Evolutionary conservation across 64 coral and sea anemone species (phyloP).

Genomic region (Stylophora pistillata): DNA sequence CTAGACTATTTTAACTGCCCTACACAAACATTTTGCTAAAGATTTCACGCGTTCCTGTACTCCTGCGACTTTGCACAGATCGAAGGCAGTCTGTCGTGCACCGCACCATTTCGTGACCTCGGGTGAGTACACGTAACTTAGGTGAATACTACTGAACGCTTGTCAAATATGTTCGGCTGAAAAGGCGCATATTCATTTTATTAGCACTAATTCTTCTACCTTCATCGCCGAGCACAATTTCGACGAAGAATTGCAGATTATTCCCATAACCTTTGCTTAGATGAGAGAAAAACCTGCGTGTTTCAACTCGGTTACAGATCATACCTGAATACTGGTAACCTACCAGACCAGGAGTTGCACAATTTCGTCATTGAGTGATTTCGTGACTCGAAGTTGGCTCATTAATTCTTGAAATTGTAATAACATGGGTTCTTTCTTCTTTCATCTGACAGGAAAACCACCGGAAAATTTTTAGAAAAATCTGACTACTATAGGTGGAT

Average conservation of each 20-base stretch:
- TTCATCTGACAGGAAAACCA: background rate
- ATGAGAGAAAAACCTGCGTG: too few species aligned
- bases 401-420: conserved; percentile 45
- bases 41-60: conserved; percentile 14
- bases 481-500: background rate
- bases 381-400: conserved; percentile 31
- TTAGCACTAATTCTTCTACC: background rate
- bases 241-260: background rate
- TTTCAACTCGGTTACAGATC: background rate
- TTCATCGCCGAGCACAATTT: background rate
- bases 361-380: background rate
- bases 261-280: too few species aligned
- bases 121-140: background rate
- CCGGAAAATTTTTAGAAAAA: background rate
- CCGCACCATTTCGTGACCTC: conserved; percentile 4
- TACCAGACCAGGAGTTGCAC: background rate
- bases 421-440: conserved; percentile 15
- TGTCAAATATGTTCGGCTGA: background rate
- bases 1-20: background rate
- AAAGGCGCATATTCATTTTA: background rate
- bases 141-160: background rate
- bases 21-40: background rate
- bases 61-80: background rate
- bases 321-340: background rate
- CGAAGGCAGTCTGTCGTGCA: background rate